Percentiles rank a stretch among this genome's conserved stretches.
These are phyloP conservation scores for Cordylochernes scorpioides DNA, from an alignment of 2,888 invertebrate genomes.

Conservation along the genomic window DNA sequence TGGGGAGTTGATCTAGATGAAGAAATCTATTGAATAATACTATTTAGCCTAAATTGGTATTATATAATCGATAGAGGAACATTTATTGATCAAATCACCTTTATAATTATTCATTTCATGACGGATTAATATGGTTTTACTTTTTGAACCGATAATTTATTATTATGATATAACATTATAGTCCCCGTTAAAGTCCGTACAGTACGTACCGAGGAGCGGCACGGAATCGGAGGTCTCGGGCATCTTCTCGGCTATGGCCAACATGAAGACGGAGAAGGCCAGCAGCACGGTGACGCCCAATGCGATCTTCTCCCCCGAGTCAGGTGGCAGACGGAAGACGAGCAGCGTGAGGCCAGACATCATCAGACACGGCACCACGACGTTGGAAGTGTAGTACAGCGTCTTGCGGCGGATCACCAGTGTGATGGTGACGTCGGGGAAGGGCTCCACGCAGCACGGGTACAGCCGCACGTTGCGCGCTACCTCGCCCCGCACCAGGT, in stretches of 20 bases:
- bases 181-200: too few species aligned
- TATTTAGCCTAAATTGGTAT: too few species aligned
- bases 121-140: too few species aligned
- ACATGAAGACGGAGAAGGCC: conserved; percentile 31
- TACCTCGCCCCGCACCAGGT: conserved; percentile 25
- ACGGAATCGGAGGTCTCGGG: conserved; percentile 31
- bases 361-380: conserved; percentile 31
- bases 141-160: too few species aligned
- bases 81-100: too few species aligned
- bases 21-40: too few species aligned
- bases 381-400: conserved; percentile 27
- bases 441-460: conserved; percentile 27
- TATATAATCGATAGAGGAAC: too few species aligned
- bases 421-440: conserved; percentile 30
- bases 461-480: conserved; percentile 26
- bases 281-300: conserved; percentile 30
- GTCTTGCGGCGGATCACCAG: conserved; percentile 27
- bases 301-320: conserved; percentile 30
- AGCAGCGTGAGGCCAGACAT: conserved; percentile 33
- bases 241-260: conserved; percentile 31
- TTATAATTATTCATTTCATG: too few species aligned
- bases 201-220: conserved; percentile 28
- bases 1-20: too few species aligned
- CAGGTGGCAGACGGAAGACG: conserved; percentile 29
- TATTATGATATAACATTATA: too few species aligned